phyloP scores from a whole-genome alignment of 2,888 invertebrate species.

The Agonopterix heracliana region DNA sequence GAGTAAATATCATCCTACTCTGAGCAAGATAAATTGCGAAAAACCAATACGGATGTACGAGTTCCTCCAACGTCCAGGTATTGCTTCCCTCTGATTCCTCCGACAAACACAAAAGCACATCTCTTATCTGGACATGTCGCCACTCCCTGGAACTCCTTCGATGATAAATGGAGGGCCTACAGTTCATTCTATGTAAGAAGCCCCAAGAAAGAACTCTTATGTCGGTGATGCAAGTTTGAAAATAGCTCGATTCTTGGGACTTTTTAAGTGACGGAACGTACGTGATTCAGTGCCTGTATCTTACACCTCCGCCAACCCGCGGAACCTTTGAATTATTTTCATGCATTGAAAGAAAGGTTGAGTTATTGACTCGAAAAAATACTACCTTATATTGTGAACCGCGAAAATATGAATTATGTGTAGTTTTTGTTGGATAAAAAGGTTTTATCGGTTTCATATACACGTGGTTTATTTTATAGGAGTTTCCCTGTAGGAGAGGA shows the following conservation, averaged over 20 bases:
- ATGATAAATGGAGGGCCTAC: not conserved
- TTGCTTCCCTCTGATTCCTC: slow-evolving; percentile 11
- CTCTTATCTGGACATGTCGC: slow-evolving; percentile 35
- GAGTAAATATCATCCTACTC: too few species aligned
- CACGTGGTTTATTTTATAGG: too few species aligned
- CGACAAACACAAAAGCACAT: slow-evolving; percentile 4
- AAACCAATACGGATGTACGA: slow-evolving; percentile 21
- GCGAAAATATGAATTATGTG: not conserved
- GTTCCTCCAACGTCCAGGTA: slow-evolving; percentile 2
- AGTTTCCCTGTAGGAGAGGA: too few species aligned
- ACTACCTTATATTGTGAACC: not conserved
- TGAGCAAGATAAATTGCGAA: slow-evolving; percentile 2
- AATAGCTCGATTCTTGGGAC: too few species aligned
- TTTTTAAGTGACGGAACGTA: slow-evolving; percentile 12
- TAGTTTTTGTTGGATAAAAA: too few species aligned
- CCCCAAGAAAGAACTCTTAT: too few species aligned
- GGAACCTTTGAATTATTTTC: slow-evolving; percentile 19
- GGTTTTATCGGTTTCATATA: too few species aligned
- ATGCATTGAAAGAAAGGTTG: slow-evolving; percentile 22
- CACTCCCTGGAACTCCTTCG: slow-evolving; percentile 31
- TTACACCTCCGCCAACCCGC: slow-evolving; percentile 14
- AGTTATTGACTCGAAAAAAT: slow-evolving; percentile 17
- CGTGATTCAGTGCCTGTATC: slow-evolving; percentile 39
- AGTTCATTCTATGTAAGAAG: too few species aligned
- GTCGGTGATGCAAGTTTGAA: too few species aligned